Percentiles rank a stretch among this genome's conserved stretches.
Conservation (phyloP, 2,113 vertebrate genomes). For the Elgaria multicarinata region DNA sequence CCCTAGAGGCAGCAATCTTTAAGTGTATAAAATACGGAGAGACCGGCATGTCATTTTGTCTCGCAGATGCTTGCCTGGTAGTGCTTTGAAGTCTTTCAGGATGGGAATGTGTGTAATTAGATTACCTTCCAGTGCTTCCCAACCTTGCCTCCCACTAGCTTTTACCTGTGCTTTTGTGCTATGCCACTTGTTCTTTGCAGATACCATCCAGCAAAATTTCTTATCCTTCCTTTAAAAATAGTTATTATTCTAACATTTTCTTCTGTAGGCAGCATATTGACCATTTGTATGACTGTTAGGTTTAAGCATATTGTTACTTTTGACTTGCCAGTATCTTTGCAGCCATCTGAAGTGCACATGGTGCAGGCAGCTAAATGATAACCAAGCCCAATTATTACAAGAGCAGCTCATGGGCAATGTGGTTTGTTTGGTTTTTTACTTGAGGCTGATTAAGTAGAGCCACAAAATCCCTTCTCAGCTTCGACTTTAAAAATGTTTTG, state of each 20-base stretch:
- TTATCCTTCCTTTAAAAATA: not conserved
- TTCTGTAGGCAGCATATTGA: not conserved
- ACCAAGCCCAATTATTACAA: not conserved
- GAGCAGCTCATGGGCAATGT: not conserved
- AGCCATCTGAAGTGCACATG: not conserved
- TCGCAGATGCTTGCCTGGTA: not conserved
- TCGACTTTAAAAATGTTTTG: not conserved
- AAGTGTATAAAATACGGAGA: not conserved
- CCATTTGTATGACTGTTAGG: not conserved
- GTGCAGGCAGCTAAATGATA: not conserved
- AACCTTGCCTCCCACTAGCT: not conserved
- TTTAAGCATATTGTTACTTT: not conserved
- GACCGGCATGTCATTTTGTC: not conserved
- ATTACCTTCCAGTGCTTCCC: not conserved
- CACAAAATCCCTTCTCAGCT: not conserved
- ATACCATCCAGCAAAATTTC: not conserved
- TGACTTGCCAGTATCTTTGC: not conserved
- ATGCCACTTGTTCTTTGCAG: conserved; percentile 2
- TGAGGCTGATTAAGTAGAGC: not conserved
- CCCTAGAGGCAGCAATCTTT: not conserved
- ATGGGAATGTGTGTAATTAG: conserved; percentile 10
- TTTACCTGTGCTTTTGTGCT: not conserved
- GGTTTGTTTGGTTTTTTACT: not conserved
- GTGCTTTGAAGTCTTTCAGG: conserved; percentile 14
- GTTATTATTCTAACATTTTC: not conserved